Evolutionary conservation across 2,113 vertebrate genomes (phyloP).

Genomic region (Anarrhichthys ocellatus): DNA sequence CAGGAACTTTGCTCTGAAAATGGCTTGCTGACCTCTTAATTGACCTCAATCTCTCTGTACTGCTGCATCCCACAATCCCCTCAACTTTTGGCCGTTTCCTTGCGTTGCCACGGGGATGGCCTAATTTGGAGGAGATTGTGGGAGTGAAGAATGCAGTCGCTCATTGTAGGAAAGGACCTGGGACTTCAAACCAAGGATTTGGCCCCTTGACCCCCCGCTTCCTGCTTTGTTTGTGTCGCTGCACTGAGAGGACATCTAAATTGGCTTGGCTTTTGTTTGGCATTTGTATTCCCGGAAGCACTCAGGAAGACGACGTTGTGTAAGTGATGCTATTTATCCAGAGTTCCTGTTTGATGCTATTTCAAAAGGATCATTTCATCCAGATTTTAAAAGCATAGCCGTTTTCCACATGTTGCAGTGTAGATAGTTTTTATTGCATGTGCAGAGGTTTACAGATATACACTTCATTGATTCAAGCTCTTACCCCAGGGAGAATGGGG

Average conservation of each 20-base stretch:
- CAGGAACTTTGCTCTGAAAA: slow-evolving; percentile 70
- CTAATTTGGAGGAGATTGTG: slow-evolving; percentile 64
- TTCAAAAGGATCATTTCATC: slow-evolving; percentile 2
- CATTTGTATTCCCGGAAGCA: slow-evolving; percentile 44
- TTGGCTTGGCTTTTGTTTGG: slow-evolving; percentile 55
- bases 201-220: slow-evolving; percentile 49
- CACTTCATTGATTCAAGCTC: slow-evolving; percentile 4
- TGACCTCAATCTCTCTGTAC: slow-evolving; percentile 72
- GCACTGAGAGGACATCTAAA: slow-evolving; percentile 54
- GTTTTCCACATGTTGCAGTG: neutral
- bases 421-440: neutral
- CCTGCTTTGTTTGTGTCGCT: slow-evolving; percentile 55
- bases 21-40: slow-evolving; percentile 65
- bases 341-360: slow-evolving; percentile 15
- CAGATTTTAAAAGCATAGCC: neutral
- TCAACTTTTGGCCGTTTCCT: slow-evolving; percentile 60
- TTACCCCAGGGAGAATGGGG: neutral
- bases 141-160: slow-evolving; percentile 45
- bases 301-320: slow-evolving; percentile 25
- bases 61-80: slow-evolving; percentile 42
- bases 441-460: neutral
- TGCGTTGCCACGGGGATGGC: slow-evolving; percentile 63
- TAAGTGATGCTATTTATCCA: slow-evolving; percentile 35
- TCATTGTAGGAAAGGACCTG: slow-evolving; percentile 42
- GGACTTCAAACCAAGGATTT: slow-evolving; percentile 56